These are phyloP conservation scores for Eurosta solidaginis DNA, from an alignment of 1,140 invertebrate genomes.

Conservation along the genomic window DNA sequence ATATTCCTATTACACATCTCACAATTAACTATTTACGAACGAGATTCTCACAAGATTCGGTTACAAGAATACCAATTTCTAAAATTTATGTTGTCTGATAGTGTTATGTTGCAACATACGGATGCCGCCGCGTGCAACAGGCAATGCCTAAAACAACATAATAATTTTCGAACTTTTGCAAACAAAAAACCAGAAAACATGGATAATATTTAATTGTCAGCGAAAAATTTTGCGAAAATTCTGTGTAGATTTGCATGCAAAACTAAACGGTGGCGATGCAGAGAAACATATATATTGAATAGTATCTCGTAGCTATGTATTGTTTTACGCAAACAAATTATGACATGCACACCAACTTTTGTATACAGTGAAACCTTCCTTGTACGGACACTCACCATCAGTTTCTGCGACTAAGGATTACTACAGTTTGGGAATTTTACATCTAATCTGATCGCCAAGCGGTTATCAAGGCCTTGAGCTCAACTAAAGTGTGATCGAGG, in stretches of 20 bases:
- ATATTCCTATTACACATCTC: slow-evolving; percentile 2
- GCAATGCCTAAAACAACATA: background rate
- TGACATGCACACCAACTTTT: too few relatives aligned
- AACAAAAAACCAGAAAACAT: too few relatives aligned
- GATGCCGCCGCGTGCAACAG: slow-evolving; percentile 12
- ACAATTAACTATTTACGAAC: background rate
- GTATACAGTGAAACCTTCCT: too few relatives aligned
- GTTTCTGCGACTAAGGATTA: too few relatives aligned
- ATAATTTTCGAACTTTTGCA: slow-evolving; percentile 16
- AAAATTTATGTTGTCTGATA: slow-evolving; percentile 20
- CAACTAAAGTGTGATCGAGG: too few relatives aligned
- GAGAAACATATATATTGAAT: too few relatives aligned
- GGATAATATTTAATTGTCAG: slow-evolving; percentile 23
- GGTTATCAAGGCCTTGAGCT: too few relatives aligned
- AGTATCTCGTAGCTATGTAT: too few relatives aligned
- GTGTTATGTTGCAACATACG: slow-evolving; percentile 10
- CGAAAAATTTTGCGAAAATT: slow-evolving; percentile 21
- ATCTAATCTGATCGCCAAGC: too few relatives aligned
- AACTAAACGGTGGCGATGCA: background rate
- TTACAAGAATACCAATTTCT: slow-evolving; percentile 8
- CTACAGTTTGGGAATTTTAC: too few relatives aligned
- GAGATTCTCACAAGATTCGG: slow-evolving; percentile 5
- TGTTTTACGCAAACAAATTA: background rate
- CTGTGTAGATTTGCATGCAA: background rate
- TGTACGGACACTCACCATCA: too few relatives aligned